Evolutionary conservation across 2,888 invertebrate species (phyloP), one percentile per base, ranked within the genome.

Genomic region (Cistogaster globosa): DNA sequence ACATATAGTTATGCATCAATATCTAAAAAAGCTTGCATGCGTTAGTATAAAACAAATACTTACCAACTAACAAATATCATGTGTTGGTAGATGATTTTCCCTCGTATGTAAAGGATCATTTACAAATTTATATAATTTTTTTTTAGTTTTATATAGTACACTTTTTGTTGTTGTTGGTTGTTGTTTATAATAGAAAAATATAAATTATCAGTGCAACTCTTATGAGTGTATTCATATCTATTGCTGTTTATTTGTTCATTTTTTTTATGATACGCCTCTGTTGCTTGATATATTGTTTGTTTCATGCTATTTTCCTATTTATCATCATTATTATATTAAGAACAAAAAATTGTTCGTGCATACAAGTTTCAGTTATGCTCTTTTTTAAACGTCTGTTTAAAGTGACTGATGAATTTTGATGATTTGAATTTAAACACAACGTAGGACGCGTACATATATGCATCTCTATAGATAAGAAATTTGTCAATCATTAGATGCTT

Each of bases 261-360:
- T 45, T 32, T 57, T 38, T 8, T 38, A 42, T 62, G 45, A 63
- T 78, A 20, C 55, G 45, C n/a, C n/a, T 65, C n/a, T 63, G 63
- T 18, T 63, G 42, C 32, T 79, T 71, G 71, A 79, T 48, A 36
- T 71, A 71, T 79, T 79, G 71, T 83, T 76, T 65, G n/a, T 71
- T 72, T 71, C 58, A 76, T 58, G 76, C 82, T 76, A 83, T 77
- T 77, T 77, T 71, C 32, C 65, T 83, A 71, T 83, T 32, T 32
- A 60, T 60, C 22, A 20, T 83, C 60, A 67, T 42, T 58, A n/a
- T 36, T 20, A 65, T 58, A 48, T 48, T 45, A 32, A n/a, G 48
- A 22, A 57, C 63, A 63, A 67, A 58, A 67, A 36, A 42, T 3
- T 51, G 6, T 62, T 16, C 26, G 26, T 18, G 12, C 6, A 20